phyloP scores from a whole-genome alignment of 2,797 vertebrate species.

The Tinamus major region DNA sequence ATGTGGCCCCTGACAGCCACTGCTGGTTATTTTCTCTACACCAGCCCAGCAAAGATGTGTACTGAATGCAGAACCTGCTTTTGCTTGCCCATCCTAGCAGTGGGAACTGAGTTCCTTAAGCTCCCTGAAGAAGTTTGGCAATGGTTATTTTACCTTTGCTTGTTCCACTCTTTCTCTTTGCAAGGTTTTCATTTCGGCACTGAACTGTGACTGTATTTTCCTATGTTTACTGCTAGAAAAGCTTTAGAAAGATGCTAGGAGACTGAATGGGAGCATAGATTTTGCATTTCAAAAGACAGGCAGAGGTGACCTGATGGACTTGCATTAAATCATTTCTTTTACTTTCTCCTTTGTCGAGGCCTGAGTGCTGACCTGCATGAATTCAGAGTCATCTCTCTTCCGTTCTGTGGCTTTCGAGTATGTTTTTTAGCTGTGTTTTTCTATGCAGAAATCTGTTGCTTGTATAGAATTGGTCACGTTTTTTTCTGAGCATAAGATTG shows the following conservation, averaged over 20 bases:
- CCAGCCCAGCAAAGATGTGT: not conserved
- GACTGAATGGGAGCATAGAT: not conserved
- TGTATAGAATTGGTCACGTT: not conserved
- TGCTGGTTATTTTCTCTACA: not conserved
- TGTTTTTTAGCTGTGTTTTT: not conserved
- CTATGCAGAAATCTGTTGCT: not conserved
- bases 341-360: not conserved
- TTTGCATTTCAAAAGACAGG: not conserved
- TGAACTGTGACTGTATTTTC: not conserved
- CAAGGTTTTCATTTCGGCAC: not conserved
- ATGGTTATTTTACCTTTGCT: not conserved
- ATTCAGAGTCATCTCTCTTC: not conserved
- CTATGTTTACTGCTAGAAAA: not conserved
- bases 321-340: not conserved
- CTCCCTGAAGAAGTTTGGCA: not conserved
- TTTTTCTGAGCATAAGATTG: not conserved
- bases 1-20: not conserved
- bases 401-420: constrained; percentile 20
- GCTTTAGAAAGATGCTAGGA: not conserved
- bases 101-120: not conserved
- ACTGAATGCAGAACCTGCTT: not conserved
- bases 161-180: not conserved
- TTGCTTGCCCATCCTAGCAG: not conserved
- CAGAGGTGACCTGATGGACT: not conserved
- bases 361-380: not conserved